Evolutionary conservation across 2,113 vertebrate genomes (phyloP).

Genomic region (Hypomesus transpacificus): DNA sequence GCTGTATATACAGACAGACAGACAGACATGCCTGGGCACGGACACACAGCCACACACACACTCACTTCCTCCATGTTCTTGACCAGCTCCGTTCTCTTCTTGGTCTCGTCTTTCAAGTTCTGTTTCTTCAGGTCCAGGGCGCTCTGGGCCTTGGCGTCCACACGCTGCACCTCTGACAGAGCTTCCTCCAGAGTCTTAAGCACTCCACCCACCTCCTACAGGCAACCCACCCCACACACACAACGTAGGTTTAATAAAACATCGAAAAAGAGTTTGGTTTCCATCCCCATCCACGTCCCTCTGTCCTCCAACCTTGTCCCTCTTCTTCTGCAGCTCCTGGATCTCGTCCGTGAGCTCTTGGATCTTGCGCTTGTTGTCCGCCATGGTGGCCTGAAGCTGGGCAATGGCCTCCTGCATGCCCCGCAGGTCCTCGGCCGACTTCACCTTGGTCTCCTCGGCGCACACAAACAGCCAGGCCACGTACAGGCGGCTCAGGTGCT

Average conservation of each 20-base stretch:
- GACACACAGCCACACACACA: not conserved
- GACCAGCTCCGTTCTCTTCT: constrained; percentile 77
- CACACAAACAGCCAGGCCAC: constrained; percentile 84
- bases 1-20: not conserved
- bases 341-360: constrained; percentile 78
- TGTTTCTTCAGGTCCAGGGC: constrained; percentile 85
- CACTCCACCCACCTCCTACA: constrained; percentile 75
- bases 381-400: constrained; percentile 72
- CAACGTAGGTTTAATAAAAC: not conserved
- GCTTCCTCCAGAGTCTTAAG: constrained; percentile 77
- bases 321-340: constrained; percentile 78
- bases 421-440: constrained; percentile 74
- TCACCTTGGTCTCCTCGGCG: constrained; percentile 82
- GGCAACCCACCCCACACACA: not conserved
- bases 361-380: constrained; percentile 75
- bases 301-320: constrained; percentile 72
- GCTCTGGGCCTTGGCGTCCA: constrained; percentile 83
- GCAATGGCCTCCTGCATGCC: constrained; percentile 74
- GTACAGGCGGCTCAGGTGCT: constrained; percentile 81
- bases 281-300: not conserved
- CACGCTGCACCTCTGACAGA: constrained; percentile 80
- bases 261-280: not conserved
- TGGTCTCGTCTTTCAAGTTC: constrained; percentile 81
- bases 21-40: not conserved
- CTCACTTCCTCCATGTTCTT: constrained; percentile 86